phyloP scores from a whole-genome alignment of 1,140 invertebrate species.

The Formica exsecta region DNA sequence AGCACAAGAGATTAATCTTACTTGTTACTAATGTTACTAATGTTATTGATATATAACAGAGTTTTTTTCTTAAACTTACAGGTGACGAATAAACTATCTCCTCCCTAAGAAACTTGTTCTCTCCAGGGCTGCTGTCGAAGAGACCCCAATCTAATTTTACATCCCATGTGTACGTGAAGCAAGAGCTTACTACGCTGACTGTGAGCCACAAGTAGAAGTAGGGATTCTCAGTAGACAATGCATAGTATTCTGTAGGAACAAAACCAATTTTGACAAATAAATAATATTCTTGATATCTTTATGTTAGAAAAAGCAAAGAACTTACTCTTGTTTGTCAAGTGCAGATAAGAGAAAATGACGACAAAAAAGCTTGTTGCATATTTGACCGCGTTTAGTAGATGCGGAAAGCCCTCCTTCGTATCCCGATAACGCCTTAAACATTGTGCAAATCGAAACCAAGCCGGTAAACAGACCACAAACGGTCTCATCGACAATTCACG shows the following conservation, averaged over 20 bases:
- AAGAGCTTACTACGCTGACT: conserved; percentile 91
- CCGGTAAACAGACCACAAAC: conserved; percentile 92
- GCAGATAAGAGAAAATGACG: conserved; percentile 89
- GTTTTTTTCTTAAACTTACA: conserved; percentile 73
- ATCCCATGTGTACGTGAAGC: conserved; percentile 97
- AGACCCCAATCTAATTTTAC: conserved; percentile 99
- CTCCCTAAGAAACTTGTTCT: conserved; percentile 93
- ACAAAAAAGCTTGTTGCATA: conserved; percentile 94
- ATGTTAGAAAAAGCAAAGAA: neutral
- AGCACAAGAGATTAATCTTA: too few species aligned
- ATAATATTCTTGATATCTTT: neutral
- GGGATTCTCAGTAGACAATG: conserved; percentile 90
- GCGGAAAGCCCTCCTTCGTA: conserved; percentile 89
- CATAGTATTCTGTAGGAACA: conserved; percentile 87
- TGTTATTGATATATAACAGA: neutral
- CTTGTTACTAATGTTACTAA: neutral
- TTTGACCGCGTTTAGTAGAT: conserved; percentile 93
- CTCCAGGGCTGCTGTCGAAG: conserved; percentile 94
- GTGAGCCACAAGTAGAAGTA: conserved; percentile 94
- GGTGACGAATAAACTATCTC: conserved; percentile 93
- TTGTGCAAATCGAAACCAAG: conserved; percentile 95
- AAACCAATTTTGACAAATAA: conserved; percentile 3
- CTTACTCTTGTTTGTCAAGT: conserved; percentile 87
- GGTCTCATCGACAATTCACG: conserved; percentile 86
- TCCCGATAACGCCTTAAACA: conserved; percentile 92